Conservation (phyloP, 2,797 vertebrate genomes). For the Channa striata region DNA sequence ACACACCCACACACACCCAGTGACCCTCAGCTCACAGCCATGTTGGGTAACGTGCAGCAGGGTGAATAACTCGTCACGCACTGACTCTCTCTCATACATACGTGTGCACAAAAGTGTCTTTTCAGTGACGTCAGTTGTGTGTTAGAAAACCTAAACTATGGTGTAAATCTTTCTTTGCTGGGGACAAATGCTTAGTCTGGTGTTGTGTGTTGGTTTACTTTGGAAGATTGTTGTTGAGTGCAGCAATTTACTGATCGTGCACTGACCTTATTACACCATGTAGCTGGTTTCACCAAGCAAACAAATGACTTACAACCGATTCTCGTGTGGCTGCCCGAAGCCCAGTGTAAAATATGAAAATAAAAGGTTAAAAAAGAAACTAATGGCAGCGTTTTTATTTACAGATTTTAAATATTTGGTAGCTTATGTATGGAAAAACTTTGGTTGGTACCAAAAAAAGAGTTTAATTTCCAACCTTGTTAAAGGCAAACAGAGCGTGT, state of each 20-base stretch:
- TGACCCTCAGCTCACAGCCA: constrained; percentile 45
- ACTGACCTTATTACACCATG: neutral
- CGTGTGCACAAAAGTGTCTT: constrained; percentile 1
- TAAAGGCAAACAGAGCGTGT: no score
- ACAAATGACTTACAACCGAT: neutral
- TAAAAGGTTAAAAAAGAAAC: no score
- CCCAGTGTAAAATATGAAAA: no score
- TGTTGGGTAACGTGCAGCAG: constrained; percentile 62
- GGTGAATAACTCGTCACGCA: constrained; percentile 39
- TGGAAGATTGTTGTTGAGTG: neutral
- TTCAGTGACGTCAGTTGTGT: neutral
- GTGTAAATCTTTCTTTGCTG: neutral
- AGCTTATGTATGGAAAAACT: neutral
- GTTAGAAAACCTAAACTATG: neutral
- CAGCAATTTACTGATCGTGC: neutral
- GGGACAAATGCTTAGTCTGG: neutral
- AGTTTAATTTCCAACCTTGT: neutral
- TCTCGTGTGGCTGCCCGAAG: no score
- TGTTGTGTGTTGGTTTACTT: neutral
- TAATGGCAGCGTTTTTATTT: no score
- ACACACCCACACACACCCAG: constrained; percentile 15
- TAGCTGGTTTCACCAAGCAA: neutral
- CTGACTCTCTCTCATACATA: constrained; percentile 10
- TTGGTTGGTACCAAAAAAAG: neutral
- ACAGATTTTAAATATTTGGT: neutral